Evolutionary conservation across 2,797 vertebrate species (phyloP).

Genomic region (Tolypeutes matacus): DNA sequence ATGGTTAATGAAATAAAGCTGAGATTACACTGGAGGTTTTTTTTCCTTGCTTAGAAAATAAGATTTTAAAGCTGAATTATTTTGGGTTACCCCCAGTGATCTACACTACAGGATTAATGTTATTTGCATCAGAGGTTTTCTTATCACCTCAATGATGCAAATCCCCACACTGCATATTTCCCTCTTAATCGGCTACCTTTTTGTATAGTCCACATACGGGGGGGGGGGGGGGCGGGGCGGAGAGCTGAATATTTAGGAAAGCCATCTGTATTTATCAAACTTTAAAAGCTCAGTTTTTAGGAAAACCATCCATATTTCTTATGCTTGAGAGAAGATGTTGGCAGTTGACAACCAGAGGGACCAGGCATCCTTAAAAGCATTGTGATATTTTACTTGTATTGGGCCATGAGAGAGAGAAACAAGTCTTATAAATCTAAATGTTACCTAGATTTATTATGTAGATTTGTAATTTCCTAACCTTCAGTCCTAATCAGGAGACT

Average conservation of each 20-base stretch:
- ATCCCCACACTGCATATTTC: background rate
- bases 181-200: background rate
- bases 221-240: too few relatives aligned
- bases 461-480: background rate
- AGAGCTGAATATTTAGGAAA: too few relatives aligned
- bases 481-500: background rate
- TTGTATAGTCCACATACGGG: background rate
- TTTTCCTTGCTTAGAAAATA: background rate
- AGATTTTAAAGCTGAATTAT: constrained; percentile 60
- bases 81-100: background rate
- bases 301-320: constrained; percentile 47
- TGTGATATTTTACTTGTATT: constrained; percentile 45
- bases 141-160: background rate
- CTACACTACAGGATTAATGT: background rate
- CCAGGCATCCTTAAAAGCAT: background rate
- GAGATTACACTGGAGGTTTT: background rate
- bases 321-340: constrained; percentile 56
- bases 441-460: background rate
- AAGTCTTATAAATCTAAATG: background rate
- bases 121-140: background rate
- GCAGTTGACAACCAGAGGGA: constrained; percentile 43
- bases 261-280: background rate
- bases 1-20: constrained; percentile 53
- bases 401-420: constrained; percentile 8
- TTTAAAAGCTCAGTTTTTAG: constrained; percentile 64